Evolutionary conservation across 1,140 invertebrate species (phyloP).

Genomic region (Drosophila lowei): DNA sequence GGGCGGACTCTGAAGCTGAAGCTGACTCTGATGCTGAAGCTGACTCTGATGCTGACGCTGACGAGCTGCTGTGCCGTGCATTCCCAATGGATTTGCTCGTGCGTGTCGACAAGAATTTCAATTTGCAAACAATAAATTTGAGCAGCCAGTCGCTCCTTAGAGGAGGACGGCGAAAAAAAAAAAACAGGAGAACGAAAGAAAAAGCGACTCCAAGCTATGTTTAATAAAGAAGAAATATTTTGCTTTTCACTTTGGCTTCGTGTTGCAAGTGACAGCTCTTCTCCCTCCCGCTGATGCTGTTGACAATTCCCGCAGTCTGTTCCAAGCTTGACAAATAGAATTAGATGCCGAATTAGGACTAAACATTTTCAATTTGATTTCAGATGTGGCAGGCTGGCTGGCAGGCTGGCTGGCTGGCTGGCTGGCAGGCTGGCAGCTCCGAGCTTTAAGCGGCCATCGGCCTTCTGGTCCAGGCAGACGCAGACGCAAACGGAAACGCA

Average conservation of each 20-base stretch:
- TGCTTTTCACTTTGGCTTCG: constrained; percentile 60
- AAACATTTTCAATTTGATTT: constrained; percentile 62
- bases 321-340: constrained; percentile 44
- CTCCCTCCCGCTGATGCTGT: constrained; percentile 8
- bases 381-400: constrained; percentile 13
- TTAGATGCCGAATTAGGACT: constrained; percentile 54
- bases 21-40: background rate
- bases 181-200: constrained; percentile 20
- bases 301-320: constrained; percentile 53
- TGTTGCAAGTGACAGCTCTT: constrained; percentile 73
- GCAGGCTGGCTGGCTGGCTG: no score
- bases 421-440: background rate
- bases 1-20: no score
- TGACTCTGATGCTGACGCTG: constrained; percentile 31
- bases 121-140: constrained; percentile 80
- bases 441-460: constrained; percentile 35
- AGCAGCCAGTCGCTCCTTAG: constrained; percentile 62
- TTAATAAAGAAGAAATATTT: constrained; percentile 79
- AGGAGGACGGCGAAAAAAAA: constrained; percentile 15
- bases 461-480: constrained; percentile 4
- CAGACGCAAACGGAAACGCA: constrained; percentile 50
- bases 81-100: constrained; percentile 76
- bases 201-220: constrained; percentile 58
- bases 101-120: constrained; percentile 81
- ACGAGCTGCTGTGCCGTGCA: constrained; percentile 61